phyloP scores from a whole-genome alignment of 2,888 invertebrate genomes.

The Busseola fusca region DNA sequence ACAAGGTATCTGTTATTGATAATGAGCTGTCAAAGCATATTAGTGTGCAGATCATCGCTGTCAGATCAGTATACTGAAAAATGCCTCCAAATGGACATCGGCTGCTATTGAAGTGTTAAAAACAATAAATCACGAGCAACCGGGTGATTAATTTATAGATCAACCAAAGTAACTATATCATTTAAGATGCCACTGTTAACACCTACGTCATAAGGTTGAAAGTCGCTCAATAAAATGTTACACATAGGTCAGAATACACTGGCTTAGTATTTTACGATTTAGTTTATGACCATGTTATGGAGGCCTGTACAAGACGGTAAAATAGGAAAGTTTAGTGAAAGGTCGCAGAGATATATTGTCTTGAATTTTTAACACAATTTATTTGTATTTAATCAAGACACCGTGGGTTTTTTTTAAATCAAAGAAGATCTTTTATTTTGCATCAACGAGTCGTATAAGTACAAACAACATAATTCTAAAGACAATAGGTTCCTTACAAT shows the following conservation, averaged over 20 bases:
- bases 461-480: no score
- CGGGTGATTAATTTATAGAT: conserved; percentile 76
- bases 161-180: conserved; percentile 50
- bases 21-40: neutral
- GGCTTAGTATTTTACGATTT: conserved; percentile 71
- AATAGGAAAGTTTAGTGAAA: conserved; percentile 81
- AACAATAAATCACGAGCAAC: conserved; percentile 77
- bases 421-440: neutral
- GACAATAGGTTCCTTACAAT: no score
- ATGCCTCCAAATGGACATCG: conserved; percentile 70
- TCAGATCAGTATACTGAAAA: conserved; percentile 60
- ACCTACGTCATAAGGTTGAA: conserved; percentile 55
- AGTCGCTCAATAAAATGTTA: conserved; percentile 42
- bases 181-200: conserved; percentile 52
- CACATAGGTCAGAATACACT: conserved; percentile 48
- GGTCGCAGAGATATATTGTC: conserved; percentile 75
- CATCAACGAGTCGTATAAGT: no score
- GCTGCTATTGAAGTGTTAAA: conserved; percentile 76
- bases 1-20: conserved; percentile 2
- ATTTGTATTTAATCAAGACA: conserved; percentile 66
- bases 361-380: conserved; percentile 65
- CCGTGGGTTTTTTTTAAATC: conserved; percentile 21
- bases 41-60: conserved; percentile 48
- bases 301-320: conserved; percentile 72
- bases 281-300: conserved; percentile 74